phyloP scores from a whole-genome alignment of 2,888 invertebrate genomes.

The Ormia ochracea region DNA sequence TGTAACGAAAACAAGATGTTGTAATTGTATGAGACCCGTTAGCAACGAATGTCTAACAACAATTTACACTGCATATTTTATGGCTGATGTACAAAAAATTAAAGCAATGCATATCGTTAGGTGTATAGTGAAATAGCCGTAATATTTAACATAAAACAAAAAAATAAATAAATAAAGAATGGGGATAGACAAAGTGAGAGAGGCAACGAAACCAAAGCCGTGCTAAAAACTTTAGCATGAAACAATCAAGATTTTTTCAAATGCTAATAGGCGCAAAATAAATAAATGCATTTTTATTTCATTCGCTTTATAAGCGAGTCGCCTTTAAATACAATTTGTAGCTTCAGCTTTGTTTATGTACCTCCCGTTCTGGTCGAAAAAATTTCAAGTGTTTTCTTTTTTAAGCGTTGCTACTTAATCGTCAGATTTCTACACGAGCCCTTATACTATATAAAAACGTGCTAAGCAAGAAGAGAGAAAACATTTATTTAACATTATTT shows the following conservation, averaged over 20 bases:
- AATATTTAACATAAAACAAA: conserved; percentile 28
- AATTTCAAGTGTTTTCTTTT: conserved; percentile 16
- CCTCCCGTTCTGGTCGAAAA: background rate
- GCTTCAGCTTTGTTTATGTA: background rate
- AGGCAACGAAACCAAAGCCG: background rate
- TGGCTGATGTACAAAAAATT: conserved; percentile 41
- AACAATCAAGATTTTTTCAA: conserved; percentile 57
- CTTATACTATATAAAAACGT: background rate
- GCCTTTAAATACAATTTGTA: background rate
- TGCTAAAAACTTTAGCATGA: conserved; percentile 3
- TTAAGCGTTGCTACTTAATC: background rate
- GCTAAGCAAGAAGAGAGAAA: background rate
- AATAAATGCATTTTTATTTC: conserved; percentile 49
- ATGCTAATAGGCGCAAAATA: conserved; percentile 55
- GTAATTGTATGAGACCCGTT: background rate
- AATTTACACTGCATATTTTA: conserved; percentile 60
- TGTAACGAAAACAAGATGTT: background rate
- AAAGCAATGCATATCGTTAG: conserved; percentile 46
- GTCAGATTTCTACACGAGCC: background rate
- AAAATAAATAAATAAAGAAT: background rate
- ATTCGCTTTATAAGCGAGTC: background rate
- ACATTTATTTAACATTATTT: too few relatives aligned
- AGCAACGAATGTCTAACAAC: conserved; percentile 38
- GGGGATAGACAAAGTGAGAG: background rate
- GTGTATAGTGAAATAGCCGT: conserved; percentile 27